Evolutionary conservation across 2,797 vertebrate species (phyloP).

Genomic region (Muscicapa comitata): DNA sequence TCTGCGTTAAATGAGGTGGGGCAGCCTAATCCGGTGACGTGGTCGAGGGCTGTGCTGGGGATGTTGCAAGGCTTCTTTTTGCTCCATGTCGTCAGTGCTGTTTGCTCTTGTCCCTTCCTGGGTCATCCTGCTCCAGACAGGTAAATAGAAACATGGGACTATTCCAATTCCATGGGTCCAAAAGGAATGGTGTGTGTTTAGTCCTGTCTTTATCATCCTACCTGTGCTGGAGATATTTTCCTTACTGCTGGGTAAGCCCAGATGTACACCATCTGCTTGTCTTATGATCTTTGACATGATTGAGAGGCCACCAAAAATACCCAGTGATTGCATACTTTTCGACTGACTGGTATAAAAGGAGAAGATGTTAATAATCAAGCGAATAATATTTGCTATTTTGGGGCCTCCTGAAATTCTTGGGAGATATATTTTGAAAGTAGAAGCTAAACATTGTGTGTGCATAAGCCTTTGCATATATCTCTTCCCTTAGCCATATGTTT

Average conservation of each 20-base stretch:
- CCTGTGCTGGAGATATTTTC: conserved; percentile 51
- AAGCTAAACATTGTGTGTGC: conserved; percentile 39
- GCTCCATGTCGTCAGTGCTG: not conserved
- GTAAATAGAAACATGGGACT: conserved; percentile 15
- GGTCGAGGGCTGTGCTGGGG: not conserved
- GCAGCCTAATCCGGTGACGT: not conserved
- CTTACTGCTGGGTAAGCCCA: conserved; percentile 67
- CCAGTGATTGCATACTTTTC: conserved; percentile 61
- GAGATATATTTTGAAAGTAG: conserved; percentile 48
- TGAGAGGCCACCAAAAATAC: conserved; percentile 70
- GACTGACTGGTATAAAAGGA: conserved; percentile 56
- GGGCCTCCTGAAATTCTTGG: conserved; percentile 50
- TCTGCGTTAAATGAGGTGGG: not conserved
- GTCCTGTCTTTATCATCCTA: conserved; percentile 35
- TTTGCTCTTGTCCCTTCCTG: not conserved
- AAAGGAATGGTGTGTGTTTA: conserved; percentile 20
- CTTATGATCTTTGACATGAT: conserved; percentile 71
- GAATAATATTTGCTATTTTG: conserved; percentile 52
- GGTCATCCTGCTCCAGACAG: conserved; percentile 32
- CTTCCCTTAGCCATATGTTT: conserved; percentile 61
- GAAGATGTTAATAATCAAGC: conserved; percentile 70
- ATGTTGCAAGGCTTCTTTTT: conserved; percentile 31
- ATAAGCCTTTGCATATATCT: conserved; percentile 42
- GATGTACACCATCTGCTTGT: conserved; percentile 71
- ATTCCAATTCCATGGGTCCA: not conserved